These are phyloP conservation scores for Graptemys geographica DNA, from an alignment of 2,797 vertebrate genomes.

Conservation along the genomic window DNA sequence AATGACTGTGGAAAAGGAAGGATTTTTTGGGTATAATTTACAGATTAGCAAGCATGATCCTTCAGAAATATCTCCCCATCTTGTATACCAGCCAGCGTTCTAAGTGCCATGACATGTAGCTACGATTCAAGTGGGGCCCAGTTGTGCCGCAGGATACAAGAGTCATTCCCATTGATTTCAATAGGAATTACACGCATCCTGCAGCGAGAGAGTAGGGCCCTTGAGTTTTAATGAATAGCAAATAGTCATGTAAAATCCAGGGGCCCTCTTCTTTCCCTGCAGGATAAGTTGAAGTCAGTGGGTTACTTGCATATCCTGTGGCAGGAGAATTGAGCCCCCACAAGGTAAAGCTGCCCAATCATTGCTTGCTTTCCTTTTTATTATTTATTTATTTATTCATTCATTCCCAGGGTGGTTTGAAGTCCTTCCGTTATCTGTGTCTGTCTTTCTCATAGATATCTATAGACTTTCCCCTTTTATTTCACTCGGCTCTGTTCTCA, in stretches of 20 bases:
- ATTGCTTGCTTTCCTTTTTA: not conserved
- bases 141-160: slow-evolving; percentile 51
- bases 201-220: slow-evolving; percentile 55
- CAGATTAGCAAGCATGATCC: not conserved
- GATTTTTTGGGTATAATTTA: slow-evolving; percentile 8
- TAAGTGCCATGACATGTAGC: not conserved
- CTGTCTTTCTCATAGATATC: not conserved
- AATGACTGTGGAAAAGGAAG: not conserved
- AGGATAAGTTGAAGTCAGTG: slow-evolving; percentile 67
- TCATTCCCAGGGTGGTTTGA: not conserved
- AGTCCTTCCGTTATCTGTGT: not conserved
- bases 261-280: slow-evolving; percentile 59
- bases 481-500: not conserved
- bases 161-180: slow-evolving; percentile 64
- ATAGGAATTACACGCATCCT: slow-evolving; percentile 68
- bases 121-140: slow-evolving; percentile 37
- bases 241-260: slow-evolving; percentile 64
- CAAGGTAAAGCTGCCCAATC: slow-evolving; percentile 31
- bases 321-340: slow-evolving; percentile 41
- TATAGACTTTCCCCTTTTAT: not conserved
- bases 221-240: slow-evolving; percentile 61
- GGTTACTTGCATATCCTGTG: slow-evolving; percentile 55
- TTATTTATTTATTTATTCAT: not conserved
- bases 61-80: not conserved
- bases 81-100: slow-evolving; percentile 51